Base-by-base conservation (phyloP, 2,797 vertebrate genomes). In the Lophura swinhoii region DNA sequence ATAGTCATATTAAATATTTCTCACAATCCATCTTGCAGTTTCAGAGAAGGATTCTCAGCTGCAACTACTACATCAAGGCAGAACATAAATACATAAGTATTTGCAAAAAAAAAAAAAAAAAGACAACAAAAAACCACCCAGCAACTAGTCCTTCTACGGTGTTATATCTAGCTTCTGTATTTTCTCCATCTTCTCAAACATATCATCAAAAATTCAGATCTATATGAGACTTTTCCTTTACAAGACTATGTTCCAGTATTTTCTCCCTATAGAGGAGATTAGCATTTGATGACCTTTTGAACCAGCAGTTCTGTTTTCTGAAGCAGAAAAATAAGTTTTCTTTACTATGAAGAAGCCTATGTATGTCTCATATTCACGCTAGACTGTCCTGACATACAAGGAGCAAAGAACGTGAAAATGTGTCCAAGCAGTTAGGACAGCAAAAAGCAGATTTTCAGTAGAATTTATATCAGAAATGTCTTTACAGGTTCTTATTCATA, bases 291-390 rank as follows among this genome's bases (percentile, higher is more conserved):
- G 88, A 88, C 84, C 79, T 89, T 81, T 84, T 87, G 77, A 92
- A 89, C 53, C 51, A 87, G 64, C 59, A 93, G 18, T 92, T 94
- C 76, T 91, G 86, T 89, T 93, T 94, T 83, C 90, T 95, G 95
- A 94, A 94, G 91, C 94, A 95, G 94, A 96, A 96, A 96, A 97
- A 94, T 91, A 93, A 93, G 66, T 92, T 93, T 87, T 84, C 59
- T 92, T 78, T 79, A 35, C 69, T 73, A 24, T 80, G 80, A 66
- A 90, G 81, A 87, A 91, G 71, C 29, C 89, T 78, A 12, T 28
- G 74, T 82, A 60, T 71, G 39, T 83, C 69, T 72, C 39, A 12
- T 58, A 87, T 88, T 88, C 74, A 87, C 0, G 0, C 44, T 49
- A 91, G 79, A 46, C 37, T 84, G 60, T 96, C 64, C 68, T 92